Percentiles rank a stretch among this genome's conserved stretches.
These are phyloP conservation scores for Zaprionus taronus DNA, from an alignment of 1,140 invertebrate genomes.

Conservation along the genomic window DNA sequence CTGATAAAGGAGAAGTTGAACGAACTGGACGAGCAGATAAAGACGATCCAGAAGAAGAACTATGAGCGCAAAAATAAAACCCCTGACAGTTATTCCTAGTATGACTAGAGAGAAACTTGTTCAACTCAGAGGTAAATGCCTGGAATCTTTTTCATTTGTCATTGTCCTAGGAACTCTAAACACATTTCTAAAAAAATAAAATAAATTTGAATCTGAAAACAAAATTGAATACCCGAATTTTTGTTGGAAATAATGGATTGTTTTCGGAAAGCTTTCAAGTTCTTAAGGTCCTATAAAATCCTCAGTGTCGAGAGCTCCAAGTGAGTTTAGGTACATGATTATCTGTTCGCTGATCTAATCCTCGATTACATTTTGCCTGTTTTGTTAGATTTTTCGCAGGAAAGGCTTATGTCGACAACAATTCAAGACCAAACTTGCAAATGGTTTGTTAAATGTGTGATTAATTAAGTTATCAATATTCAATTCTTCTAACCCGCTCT, in stretches of 20 bases:
- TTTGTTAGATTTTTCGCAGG: background rate
- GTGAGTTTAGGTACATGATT: background rate
- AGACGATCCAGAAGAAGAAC: constrained; percentile 30
- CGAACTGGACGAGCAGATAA: constrained; percentile 51
- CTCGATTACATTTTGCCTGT: background rate
- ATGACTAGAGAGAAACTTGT: background rate
- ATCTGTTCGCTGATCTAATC: background rate
- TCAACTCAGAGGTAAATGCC: background rate
- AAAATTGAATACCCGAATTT: background rate
- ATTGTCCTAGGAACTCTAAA: background rate
- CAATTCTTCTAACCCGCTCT: background rate
- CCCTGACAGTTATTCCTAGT: background rate
- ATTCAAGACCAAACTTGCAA: background rate
- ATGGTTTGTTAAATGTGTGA: background rate
- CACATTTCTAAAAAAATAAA: background rate
- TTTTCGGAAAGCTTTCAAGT: background rate
- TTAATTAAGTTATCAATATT: background rate
- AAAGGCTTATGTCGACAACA: background rate
- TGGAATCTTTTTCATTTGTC: background rate
- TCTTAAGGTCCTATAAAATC: background rate
- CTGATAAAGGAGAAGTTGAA: constrained; percentile 38
- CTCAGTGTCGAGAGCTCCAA: background rate
- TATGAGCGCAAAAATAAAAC: constrained; percentile 8
- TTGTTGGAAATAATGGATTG: background rate
- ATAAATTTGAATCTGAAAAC: background rate